phyloP scores from a whole-genome alignment of 2,888 invertebrate species.

The Theretra japonica region DNA sequence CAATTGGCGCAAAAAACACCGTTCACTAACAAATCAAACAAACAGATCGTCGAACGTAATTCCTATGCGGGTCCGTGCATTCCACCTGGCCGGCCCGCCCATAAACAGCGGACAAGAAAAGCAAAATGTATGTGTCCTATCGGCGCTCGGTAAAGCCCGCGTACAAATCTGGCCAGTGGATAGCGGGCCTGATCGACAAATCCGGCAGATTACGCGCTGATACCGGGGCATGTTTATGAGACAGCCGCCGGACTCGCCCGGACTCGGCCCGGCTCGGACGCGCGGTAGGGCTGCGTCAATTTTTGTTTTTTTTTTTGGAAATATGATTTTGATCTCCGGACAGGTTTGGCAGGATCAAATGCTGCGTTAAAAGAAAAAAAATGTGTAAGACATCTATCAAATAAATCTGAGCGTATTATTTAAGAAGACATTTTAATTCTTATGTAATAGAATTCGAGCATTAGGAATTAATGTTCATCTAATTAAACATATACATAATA shows the following conservation, averaged over 20 bases:
- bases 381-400: too few species aligned
- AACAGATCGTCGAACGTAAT: constrained; percentile 43
- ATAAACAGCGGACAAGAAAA: constrained; percentile 80
- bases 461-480: too few species aligned
- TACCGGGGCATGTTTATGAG: constrained; percentile 83
- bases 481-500: too few species aligned
- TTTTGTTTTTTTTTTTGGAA: constrained; percentile 3
- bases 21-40: constrained; percentile 42
- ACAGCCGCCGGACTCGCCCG: constrained; percentile 66
- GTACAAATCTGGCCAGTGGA: constrained; percentile 82
- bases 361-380: too few species aligned
- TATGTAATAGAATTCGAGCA: too few species aligned
- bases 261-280: constrained; percentile 66
- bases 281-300: constrained; percentile 57
- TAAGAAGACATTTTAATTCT: too few species aligned
- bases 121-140: constrained; percentile 80
- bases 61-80: constrained; percentile 40
- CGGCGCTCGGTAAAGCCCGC: constrained; percentile 72
- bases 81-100: constrained; percentile 69
- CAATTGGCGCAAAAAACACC: constrained; percentile 16
- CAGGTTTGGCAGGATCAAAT: too few species aligned
- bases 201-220: constrained; percentile 84
- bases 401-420: too few species aligned
- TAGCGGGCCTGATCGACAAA: constrained; percentile 84
- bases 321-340: neutral